phyloP scores from a whole-genome alignment of 2,113 vertebrate species.

The Ovis canadensis region DNA sequence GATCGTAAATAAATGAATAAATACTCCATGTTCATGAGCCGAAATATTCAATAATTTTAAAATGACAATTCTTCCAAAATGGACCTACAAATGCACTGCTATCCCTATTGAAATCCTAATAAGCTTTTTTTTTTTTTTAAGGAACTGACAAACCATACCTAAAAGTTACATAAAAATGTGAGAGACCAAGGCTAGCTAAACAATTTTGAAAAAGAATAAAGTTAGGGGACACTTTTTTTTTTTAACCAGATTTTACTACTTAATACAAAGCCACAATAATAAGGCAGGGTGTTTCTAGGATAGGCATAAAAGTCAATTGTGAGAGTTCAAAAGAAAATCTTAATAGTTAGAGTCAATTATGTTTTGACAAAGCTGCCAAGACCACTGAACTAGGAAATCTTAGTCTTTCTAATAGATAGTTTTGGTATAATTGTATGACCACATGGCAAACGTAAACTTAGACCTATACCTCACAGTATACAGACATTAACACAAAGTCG shows the following conservation, averaged over 20 bases:
- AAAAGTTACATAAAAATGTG: not conserved
- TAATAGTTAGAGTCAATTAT: not conserved
- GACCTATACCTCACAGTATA: not conserved
- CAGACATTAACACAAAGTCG: not conserved
- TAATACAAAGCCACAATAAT: not conserved
- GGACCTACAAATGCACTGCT: not conserved
- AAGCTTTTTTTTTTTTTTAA: not conserved
- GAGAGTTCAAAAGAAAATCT: not conserved
- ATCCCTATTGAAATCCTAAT: not conserved
- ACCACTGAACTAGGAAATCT: not conserved
- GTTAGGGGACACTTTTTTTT: not conserved
- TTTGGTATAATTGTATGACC: not conserved
- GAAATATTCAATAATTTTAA: not conserved
- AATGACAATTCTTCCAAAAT: not conserved
- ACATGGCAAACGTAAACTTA: not conserved
- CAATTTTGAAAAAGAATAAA: not conserved
- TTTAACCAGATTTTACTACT: not conserved
- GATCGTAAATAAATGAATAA: not conserved
- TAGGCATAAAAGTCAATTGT: not conserved
- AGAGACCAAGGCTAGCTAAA: not conserved
- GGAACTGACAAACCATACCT: not conserved
- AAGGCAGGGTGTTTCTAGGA: fast-evolving
- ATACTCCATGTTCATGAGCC: not conserved
- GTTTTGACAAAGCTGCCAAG: not conserved
- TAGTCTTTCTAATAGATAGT: not conserved